Percentiles rank a stretch among this genome's conserved stretches.
Evolutionary conservation across 2,888 invertebrate genomes (phyloP).

Genomic region (Drepanosiphum platanoidis): DNA sequence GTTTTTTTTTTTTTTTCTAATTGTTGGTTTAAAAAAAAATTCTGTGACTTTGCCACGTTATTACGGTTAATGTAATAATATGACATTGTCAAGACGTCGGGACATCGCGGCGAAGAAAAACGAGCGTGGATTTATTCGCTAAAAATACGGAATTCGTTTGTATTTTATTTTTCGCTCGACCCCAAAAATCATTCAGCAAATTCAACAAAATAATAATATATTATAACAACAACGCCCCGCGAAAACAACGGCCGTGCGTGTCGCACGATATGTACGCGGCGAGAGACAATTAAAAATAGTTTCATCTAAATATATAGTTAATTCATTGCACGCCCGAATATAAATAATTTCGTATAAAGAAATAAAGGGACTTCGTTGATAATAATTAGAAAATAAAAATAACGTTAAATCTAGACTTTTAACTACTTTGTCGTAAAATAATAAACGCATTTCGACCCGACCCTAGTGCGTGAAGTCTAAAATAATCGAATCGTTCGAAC

Average conservation of each 20-base stretch:
- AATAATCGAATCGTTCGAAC: not conserved
- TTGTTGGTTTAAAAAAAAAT: conserved; percentile 10
- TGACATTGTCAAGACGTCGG: conserved; percentile 34
- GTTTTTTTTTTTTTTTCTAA: conserved; percentile 9
- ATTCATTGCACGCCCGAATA: conserved; percentile 15
- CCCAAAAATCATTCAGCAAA: conserved; percentile 40
- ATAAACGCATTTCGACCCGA: not conserved
- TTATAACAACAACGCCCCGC: conserved; percentile 36
- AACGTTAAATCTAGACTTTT: not conserved
- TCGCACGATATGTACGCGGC: no score
- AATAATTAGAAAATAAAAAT: conserved; percentile 6
- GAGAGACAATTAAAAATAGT: conserved; percentile 55
- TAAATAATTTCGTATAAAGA: conserved; percentile 3
- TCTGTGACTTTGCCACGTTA: conserved; percentile 30
- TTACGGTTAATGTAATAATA: conserved; percentile 36
- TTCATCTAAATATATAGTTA: conserved; percentile 38
- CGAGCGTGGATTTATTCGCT: conserved; percentile 34
- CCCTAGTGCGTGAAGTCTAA: not conserved
- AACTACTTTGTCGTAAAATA: not conserved
- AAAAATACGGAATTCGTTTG: conserved; percentile 46
- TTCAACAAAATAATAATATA: no score
- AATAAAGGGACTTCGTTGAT: not conserved
- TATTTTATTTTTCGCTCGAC: conserved; percentile 21
- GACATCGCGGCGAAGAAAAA: not conserved
- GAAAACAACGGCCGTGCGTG: conserved; percentile 11